These are phyloP conservation scores for Mystacornis crossleyi DNA, from an alignment of 2,113 vertebrate genomes.

Conservation along the genomic window DNA sequence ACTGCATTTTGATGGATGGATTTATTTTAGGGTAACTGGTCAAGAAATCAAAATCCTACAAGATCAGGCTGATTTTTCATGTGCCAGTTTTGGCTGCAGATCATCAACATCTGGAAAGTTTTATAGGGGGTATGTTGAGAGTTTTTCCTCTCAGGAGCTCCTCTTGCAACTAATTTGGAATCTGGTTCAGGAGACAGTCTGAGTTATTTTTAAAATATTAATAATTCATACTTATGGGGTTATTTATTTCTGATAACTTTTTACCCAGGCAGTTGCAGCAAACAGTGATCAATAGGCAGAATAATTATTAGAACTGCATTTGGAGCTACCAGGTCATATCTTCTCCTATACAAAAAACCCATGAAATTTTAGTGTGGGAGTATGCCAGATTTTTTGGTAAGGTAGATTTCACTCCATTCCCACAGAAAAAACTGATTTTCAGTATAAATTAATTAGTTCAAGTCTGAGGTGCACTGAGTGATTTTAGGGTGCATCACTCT, in stretches of 20 bases:
- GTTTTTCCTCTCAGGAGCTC: neutral
- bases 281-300: neutral
- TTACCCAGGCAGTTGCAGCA: neutral
- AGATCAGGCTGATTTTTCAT: neutral
- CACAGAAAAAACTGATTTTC: neutral
- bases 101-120: neutral
- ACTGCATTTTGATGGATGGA: neutral
- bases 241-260: neutral
- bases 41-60: neutral
- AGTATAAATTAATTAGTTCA: neutral
- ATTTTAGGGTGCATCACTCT: neutral
- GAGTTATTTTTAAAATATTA: neutral
- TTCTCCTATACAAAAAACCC: neutral
- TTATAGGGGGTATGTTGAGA: neutral
- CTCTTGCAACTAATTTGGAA: neutral
- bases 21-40: neutral
- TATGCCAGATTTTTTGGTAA: neutral
- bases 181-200: neutral
- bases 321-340: neutral
- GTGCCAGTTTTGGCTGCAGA: neutral
- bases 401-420: neutral
- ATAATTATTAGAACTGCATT: neutral
- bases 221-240: accelerated
- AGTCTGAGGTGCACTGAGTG: neutral
- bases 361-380: neutral